Conservation (phyloP, 2,888 invertebrate genomes). For the Scaptomyza flava region DNA sequence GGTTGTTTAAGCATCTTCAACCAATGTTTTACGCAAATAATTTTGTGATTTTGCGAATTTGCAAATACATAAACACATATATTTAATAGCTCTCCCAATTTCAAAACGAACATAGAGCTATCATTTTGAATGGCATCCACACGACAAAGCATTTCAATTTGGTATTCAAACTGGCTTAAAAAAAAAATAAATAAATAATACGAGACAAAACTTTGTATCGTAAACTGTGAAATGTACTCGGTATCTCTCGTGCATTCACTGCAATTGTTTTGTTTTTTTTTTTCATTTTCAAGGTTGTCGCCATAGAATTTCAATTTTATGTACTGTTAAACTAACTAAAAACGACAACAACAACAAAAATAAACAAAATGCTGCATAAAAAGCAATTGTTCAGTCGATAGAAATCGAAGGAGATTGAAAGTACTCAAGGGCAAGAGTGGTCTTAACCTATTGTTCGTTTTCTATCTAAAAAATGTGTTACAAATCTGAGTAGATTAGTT, state of each 20-base stretch:
- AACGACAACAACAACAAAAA: constrained; percentile 10
- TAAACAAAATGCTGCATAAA: constrained; percentile 2
- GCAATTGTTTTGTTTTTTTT: constrained; percentile 32
- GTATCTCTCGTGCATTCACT: constrained; percentile 43
- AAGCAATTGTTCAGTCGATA: constrained; percentile 6
- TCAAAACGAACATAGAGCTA: constrained; percentile 44
- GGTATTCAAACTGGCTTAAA: constrained; percentile 10
- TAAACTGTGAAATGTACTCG: constrained; percentile 26
- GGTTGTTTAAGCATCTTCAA: no score
- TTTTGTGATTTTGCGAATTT: no score
- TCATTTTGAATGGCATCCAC: constrained; percentile 45
- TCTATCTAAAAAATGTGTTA: no score
- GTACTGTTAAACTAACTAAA: constrained; percentile 2
- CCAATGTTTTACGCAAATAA: background rate
- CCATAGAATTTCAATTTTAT: constrained; percentile 23
- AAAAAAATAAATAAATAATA: constrained; percentile 11
- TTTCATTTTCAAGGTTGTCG: constrained; percentile 46
- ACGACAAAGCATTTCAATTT: constrained; percentile 40
- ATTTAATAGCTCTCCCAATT: constrained; percentile 43
- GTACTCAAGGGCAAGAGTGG: background rate
- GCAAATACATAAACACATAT: constrained; percentile 12
- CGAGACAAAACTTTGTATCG: constrained; percentile 12
- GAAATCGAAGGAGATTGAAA: constrained; percentile 19
- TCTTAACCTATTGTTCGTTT: constrained; percentile 5
- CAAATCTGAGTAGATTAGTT: constrained; percentile 8